Percentiles rank a stretch among this genome's conserved stretches.
phyloP scores from a whole-genome alignment of 2,113 vertebrate genomes.

The Myotis yumanensis region DNA sequence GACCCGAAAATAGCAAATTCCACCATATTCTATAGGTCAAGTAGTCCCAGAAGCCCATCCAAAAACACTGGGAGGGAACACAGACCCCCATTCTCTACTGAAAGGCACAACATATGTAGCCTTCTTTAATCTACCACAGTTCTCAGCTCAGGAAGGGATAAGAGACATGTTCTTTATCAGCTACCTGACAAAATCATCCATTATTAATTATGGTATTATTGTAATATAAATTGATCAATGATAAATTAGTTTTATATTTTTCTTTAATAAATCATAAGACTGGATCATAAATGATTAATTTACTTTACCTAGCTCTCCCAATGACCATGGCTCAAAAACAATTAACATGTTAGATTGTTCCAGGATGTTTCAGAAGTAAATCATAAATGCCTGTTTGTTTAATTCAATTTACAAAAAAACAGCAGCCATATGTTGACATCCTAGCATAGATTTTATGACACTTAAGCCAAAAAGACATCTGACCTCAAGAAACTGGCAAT shows the following conservation, averaged over 20 bases:
- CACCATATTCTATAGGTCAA: neutral
- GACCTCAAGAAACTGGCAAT: neutral
- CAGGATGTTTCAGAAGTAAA: neutral
- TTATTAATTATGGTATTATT: neutral
- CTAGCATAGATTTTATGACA: neutral
- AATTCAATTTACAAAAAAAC: neutral
- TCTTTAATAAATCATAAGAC: neutral
- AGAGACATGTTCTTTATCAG: neutral
- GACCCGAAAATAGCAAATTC: neutral
- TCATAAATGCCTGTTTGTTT: neutral
- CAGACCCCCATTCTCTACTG: fast-evolving
- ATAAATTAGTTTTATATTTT: neutral
- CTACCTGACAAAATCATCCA: neutral
- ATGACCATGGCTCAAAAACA: neutral
- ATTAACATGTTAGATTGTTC: neutral
- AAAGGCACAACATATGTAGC: neutral
- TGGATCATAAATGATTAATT: neutral
- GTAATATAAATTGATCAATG: neutral
- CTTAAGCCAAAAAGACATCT: neutral
- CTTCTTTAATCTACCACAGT: neutral
- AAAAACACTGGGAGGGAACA: fast-evolving
- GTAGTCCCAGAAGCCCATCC: neutral
- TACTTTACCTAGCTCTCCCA: neutral
- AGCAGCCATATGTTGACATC: neutral
- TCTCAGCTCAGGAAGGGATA: neutral